Evolutionary conservation across 2,113 vertebrate genomes (phyloP).

Genomic region (Stercorarius parasiticus): DNA sequence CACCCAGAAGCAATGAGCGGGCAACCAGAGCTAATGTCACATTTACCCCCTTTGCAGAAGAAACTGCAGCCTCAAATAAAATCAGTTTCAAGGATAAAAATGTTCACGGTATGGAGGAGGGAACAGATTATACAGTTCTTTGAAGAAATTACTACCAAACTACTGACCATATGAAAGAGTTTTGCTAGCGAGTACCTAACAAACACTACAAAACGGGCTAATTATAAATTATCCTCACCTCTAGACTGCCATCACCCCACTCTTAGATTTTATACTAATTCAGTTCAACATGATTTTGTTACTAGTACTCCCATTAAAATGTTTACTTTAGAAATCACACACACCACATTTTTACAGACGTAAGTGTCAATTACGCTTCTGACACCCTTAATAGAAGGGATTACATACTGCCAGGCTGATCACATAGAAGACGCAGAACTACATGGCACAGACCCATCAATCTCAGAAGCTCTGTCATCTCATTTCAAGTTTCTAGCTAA

Average conservation of each 20-base stretch:
- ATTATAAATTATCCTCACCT: background rate
- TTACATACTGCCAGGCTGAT: background rate
- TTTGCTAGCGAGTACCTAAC: background rate
- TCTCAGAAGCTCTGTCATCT: background rate
- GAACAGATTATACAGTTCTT: background rate
- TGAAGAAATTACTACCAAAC: background rate
- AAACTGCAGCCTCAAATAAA: background rate
- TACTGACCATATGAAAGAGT: background rate
- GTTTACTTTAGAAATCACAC: background rate
- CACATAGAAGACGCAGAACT: background rate
- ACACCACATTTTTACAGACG: background rate
- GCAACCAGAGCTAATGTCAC: background rate
- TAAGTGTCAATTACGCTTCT: background rate
- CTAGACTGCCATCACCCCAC: background rate
- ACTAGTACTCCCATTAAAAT: background rate
- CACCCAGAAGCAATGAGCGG: fast-evolving
- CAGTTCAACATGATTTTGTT: background rate
- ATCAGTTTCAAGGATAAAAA: background rate
- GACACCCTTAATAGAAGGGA: background rate
- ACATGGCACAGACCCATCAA: background rate
- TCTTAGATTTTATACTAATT: background rate
- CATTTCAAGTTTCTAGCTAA: background rate
- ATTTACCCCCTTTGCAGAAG: background rate
- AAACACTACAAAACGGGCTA: background rate
- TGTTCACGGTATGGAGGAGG: background rate